These are phyloP conservation scores for Alfaro cultratus DNA, from an alignment of 2,797 vertebrate genomes.

Conservation along the genomic window DNA sequence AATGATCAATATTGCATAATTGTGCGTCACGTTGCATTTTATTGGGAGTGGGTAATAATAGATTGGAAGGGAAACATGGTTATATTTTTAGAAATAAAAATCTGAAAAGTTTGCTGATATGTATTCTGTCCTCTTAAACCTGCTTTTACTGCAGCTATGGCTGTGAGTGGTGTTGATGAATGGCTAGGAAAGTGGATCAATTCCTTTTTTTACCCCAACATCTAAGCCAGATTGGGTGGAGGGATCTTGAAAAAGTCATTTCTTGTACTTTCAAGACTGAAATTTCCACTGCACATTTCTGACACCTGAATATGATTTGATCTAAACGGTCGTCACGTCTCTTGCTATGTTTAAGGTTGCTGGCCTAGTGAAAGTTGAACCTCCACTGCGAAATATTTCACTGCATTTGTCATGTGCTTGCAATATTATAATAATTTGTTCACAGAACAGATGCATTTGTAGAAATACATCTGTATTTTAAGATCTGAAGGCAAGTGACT, in stretches of 20 bases:
- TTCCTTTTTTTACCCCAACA: too few relatives aligned
- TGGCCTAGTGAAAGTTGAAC: neutral
- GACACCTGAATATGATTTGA: neutral
- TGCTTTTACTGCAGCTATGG: neutral
- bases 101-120: neutral
- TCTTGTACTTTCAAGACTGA: neutral
- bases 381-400: neutral
- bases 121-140: neutral
- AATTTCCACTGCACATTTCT: neutral
- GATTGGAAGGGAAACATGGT: neutral
- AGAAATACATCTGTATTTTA: neutral
- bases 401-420: neutral
- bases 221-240: neutral
- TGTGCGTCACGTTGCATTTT: neutral
- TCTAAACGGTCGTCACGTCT: neutral
- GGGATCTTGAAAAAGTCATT: neutral
- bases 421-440: neutral
- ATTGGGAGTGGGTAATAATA: neutral
- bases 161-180: too few relatives aligned
- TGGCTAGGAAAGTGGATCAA: too few relatives aligned
- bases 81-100: neutral
- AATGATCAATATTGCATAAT: neutral
- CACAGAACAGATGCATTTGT: neutral
- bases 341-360: neutral
- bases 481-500: neutral